phyloP scores from a whole-genome alignment of 2,113 vertebrate genomes.

The Erpornis zantholeuca region DNA sequence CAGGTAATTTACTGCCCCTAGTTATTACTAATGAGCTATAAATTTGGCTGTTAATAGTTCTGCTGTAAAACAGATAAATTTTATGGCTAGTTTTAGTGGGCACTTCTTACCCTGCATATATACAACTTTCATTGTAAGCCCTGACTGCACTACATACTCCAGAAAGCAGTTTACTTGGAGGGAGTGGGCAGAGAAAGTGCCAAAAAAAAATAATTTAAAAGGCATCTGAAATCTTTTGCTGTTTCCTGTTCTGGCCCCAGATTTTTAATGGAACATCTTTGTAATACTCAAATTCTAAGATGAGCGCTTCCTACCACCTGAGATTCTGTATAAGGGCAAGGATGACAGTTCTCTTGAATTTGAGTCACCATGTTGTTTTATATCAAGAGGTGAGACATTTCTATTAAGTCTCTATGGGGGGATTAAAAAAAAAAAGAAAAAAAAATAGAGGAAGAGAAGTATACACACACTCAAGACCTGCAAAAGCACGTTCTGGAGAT shows the following conservation, averaged over 20 bases:
- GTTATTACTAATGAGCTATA: neutral
- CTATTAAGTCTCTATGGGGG: neutral
- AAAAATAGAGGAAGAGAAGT: neutral
- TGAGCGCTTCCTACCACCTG: neutral
- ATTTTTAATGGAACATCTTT: neutral
- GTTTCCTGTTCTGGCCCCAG: neutral
- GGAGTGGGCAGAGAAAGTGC: neutral
- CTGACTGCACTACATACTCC: neutral
- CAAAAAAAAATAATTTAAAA: neutral
- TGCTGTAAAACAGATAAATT: neutral
- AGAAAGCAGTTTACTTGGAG: neutral
- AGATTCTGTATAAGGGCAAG: neutral
- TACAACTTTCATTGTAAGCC: neutral
- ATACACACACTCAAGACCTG: neutral
- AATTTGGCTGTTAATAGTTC: neutral
- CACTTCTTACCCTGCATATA: neutral
- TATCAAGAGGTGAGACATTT: neutral
- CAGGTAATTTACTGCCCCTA: neutral
- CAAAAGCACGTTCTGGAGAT: neutral
- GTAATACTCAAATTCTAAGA: neutral
- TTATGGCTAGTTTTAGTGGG: neutral
- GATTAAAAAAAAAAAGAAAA: neutral
- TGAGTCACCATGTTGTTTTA: neutral
- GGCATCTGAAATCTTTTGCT: neutral
- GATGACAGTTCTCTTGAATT: neutral